Evolutionary conservation across 2,797 vertebrate genomes (phyloP).

Genomic region (Manis javanica): DNA sequence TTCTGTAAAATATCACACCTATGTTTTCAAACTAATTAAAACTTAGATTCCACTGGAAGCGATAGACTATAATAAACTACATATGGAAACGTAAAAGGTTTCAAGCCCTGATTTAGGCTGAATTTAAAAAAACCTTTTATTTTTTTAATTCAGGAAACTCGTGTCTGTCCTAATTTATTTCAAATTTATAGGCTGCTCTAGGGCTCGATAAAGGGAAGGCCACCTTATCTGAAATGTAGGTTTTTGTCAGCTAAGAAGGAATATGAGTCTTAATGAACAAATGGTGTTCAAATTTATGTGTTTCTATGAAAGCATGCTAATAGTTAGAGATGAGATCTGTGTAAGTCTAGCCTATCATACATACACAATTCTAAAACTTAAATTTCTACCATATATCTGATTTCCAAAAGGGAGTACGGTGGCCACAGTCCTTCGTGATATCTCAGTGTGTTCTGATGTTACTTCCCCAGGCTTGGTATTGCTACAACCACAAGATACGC

Average conservation of each 20-base stretch:
- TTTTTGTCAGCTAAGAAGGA: background rate
- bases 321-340: no score
- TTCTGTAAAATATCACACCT: conserved; percentile 76
- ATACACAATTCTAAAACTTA: background rate
- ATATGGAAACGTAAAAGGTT: background rate
- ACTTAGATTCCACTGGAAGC: conserved; percentile 53
- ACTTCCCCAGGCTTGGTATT: background rate
- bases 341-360: no score
- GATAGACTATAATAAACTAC: background rate
- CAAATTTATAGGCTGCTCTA: conserved; percentile 55
- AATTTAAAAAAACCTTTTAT: background rate
- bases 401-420: background rate
- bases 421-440: background rate
- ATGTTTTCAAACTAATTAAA: conserved; percentile 77
- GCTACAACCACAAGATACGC: background rate
- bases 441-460: background rate
- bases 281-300: background rate
- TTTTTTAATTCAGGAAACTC: conserved; percentile 27
- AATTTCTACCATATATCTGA: background rate
- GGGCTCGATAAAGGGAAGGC: conserved; percentile 11
- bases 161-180: conserved; percentile 58
- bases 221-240: background rate
- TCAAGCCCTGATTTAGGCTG: background rate
- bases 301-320: background rate
- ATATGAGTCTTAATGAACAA: background rate